Evolutionary conservation across 2,888 invertebrate species (phyloP).

Genomic region (Charanyca ferruginea): DNA sequence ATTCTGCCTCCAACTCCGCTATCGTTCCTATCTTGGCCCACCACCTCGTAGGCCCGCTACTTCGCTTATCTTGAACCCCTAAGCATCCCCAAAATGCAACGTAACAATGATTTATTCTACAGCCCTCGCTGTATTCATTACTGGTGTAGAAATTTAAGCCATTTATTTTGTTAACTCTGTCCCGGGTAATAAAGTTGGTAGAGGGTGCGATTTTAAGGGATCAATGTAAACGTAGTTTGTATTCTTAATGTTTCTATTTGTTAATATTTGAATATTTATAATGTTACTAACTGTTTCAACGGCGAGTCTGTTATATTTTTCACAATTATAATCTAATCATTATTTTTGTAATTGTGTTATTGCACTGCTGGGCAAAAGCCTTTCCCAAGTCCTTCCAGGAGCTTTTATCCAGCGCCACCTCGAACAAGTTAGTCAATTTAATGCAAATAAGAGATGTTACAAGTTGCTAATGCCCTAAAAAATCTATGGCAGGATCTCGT

Average conservation of each 20-base stretch:
- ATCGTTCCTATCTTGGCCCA: neutral
- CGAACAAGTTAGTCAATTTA: too few relatives aligned
- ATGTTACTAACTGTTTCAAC: too few relatives aligned
- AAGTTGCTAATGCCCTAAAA: too few relatives aligned
- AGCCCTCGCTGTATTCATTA: slow-evolving; percentile 90
- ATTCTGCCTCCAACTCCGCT: neutral
- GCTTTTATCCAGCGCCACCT: too few relatives aligned
- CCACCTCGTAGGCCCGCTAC: slow-evolving; percentile 24
- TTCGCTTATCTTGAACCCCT: slow-evolving; percentile 32
- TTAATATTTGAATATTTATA: slow-evolving; percentile 47
- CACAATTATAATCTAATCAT: too few relatives aligned
- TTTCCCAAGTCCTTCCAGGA: too few relatives aligned
- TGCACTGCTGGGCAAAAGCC: too few relatives aligned
- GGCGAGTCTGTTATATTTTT: too few relatives aligned
- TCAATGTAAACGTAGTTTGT: slow-evolving; percentile 76
- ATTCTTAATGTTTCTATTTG: slow-evolving; percentile 77
- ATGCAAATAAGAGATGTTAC: too few relatives aligned
- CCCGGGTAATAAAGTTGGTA: slow-evolving; percentile 85
- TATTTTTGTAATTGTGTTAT: too few relatives aligned
- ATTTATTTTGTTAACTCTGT: slow-evolving; percentile 91
- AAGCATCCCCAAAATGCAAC: slow-evolving; percentile 85
- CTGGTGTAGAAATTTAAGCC: slow-evolving; percentile 91
- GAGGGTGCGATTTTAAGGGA: slow-evolving; percentile 80
- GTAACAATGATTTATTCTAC: slow-evolving; percentile 88
- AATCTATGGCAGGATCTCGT: too few relatives aligned